Percentiles rank a stretch among this genome's conserved stretches.
Conservation (phyloP, 2,797 vertebrate species). For the Delichon dasypus region DNA sequence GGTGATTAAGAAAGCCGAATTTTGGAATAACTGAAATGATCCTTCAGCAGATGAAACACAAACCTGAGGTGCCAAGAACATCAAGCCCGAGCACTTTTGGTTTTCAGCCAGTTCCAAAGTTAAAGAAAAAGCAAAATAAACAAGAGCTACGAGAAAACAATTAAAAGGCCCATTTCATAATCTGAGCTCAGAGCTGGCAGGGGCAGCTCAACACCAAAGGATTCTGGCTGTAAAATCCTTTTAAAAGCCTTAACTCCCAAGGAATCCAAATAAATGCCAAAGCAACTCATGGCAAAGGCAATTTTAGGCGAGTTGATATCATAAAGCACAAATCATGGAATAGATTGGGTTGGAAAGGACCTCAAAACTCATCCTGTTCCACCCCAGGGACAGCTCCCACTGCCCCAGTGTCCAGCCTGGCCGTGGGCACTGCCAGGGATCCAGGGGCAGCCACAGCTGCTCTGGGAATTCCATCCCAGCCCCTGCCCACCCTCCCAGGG, state of each 20-base stretch:
- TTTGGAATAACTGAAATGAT: neutral
- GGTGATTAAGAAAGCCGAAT: neutral
- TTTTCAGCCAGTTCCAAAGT: neutral
- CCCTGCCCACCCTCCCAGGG: neutral
- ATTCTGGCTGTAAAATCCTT: too few species aligned
- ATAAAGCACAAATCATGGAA: neutral
- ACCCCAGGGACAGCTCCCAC: neutral
- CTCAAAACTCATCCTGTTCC: accelerated
- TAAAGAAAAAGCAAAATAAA: constrained; percentile 22
- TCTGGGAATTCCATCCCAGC: neutral
- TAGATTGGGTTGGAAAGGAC: neutral
- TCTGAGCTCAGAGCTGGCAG: neutral
- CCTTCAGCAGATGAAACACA: neutral
- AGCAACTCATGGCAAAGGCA: neutral
- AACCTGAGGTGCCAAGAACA: neutral
- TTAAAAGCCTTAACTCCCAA: neutral
- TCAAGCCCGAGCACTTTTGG: neutral
- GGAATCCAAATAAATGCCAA: neutral
- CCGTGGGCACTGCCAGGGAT: neutral
- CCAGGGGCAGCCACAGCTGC: neutral
- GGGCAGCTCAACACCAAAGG: neutral
- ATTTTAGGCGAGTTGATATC: neutral
- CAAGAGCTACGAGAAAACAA: constrained; percentile 5
- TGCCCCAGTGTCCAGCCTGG: neutral
- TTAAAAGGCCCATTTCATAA: neutral